Evolutionary conservation across 2,888 invertebrate species (phyloP).

Genomic region (Neoitamus cyanurus): DNA sequence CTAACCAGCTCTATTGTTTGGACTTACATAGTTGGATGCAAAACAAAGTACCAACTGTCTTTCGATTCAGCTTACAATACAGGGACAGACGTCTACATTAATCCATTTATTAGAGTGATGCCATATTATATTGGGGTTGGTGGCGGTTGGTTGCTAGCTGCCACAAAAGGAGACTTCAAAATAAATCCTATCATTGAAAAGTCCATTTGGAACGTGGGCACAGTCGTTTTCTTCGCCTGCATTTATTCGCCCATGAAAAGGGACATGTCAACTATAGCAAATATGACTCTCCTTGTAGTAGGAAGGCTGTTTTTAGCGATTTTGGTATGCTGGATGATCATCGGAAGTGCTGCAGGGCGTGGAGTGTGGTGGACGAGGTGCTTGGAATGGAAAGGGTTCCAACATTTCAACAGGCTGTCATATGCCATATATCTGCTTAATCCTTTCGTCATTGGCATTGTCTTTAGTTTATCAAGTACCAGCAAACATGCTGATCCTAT

Average conservation of each 20-base stretch:
- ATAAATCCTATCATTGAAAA: constrained; percentile 58
- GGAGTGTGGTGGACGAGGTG: constrained; percentile 65
- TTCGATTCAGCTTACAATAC: constrained; percentile 64
- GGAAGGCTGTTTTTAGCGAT: constrained; percentile 69
- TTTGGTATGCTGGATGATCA: constrained; percentile 70
- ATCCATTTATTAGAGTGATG: constrained; percentile 68
- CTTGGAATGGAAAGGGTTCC: constrained; percentile 62
- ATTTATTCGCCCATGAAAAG: constrained; percentile 64
- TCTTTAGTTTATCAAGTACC: constrained; percentile 64
- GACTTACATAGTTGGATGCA: constrained; percentile 60
- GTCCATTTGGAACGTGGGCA: constrained; percentile 61
- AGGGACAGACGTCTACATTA: constrained; percentile 67
- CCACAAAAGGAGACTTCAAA: constrained; percentile 59
- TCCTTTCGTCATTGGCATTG: constrained; percentile 69
- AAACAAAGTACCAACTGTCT: constrained; percentile 61
- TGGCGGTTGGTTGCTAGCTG: constrained; percentile 66
- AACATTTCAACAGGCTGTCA: constrained; percentile 69
- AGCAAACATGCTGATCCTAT: constrained; percentile 65
- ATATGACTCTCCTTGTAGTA: constrained; percentile 68
- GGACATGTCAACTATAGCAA: constrained; percentile 65
- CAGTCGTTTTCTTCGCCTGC: constrained; percentile 61
- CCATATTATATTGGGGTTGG: constrained; percentile 68
- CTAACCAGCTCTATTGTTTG: constrained; percentile 59
- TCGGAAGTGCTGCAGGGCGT: constrained; percentile 70
- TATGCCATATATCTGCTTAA: constrained; percentile 72